Evolutionary conservation across 2,888 invertebrate species (phyloP).

Genomic region (Tetramorium bicarinatum): DNA sequence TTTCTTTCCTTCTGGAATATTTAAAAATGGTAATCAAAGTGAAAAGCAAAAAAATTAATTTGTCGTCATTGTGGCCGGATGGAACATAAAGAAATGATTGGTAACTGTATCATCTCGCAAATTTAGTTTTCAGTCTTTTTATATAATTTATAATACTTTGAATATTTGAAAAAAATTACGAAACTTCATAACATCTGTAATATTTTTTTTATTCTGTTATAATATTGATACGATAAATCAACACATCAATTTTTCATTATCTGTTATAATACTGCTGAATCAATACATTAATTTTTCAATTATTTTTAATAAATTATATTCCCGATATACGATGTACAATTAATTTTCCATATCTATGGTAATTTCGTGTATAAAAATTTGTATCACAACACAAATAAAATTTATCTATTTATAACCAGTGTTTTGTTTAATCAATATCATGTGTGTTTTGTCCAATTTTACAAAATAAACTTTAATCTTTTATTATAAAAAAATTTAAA

Average conservation of each 20-base stretch:
- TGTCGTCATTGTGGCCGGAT: too few species aligned
- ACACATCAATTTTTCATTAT: background rate
- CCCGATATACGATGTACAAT: background rate
- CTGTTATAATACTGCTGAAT: background rate
- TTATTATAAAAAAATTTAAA: background rate
- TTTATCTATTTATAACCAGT: background rate
- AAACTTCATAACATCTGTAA: background rate
- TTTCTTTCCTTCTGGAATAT: background rate
- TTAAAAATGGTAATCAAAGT: constrained; percentile 2
- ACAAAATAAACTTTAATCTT: background rate
- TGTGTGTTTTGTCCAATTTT: background rate
- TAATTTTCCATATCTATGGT: background rate
- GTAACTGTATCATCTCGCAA: background rate
- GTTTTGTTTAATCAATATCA: background rate
- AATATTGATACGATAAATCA: background rate
- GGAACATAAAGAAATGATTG: background rate
- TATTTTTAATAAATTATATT: background rate
- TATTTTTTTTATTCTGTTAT: background rate
- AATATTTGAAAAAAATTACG: background rate
- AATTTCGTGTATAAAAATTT: background rate
- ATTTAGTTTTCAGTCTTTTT: background rate
- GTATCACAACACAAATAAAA: background rate
- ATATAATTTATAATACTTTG: background rate
- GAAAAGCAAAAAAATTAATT: background rate
- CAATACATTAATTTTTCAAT: background rate